phyloP scores from a whole-genome alignment of 2,113 vertebrate species.

The Telmatochromis sp. region DNA sequence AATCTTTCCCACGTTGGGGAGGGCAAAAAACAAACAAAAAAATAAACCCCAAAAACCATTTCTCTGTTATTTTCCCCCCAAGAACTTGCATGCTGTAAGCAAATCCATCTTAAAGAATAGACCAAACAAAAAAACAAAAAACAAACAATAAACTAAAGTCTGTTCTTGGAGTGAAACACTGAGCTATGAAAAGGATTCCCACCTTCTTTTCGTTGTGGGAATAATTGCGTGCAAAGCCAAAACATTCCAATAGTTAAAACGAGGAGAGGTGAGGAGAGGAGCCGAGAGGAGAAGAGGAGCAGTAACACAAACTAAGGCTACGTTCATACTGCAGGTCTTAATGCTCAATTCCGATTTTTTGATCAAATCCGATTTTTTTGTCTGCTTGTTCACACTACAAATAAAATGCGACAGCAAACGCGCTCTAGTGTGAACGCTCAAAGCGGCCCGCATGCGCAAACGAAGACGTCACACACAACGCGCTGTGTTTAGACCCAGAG shows the following conservation, averaged over 20 bases:
- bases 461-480: rapidly evolving
- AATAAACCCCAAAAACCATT: neutral
- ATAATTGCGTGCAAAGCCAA: slow-evolving; percentile 1
- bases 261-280: neutral
- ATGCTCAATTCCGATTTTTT: neutral
- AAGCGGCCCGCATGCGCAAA: neutral
- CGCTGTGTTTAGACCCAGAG: neutral
- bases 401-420: neutral
- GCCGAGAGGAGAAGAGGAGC: neutral
- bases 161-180: neutral
- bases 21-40: neutral
- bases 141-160: neutral
- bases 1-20: neutral
- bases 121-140: neutral
- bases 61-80: neutral
- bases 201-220: neutral
- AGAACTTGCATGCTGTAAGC: neutral
- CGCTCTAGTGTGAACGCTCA: neutral
- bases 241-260: slow-evolving; percentile 11
- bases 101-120: neutral
- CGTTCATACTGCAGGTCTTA: neutral
- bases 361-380: neutral
- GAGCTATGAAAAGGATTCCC: neutral
- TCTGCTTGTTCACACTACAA: neutral
- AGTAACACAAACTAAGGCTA: neutral